A percentile compares a stretch with the other conserved stretches of the same genome.
These are phyloP conservation scores for Chiridota heheva DNA, from an alignment of 35 echinoderm and acorn worm species.

Conservation along the genomic window DNA sequence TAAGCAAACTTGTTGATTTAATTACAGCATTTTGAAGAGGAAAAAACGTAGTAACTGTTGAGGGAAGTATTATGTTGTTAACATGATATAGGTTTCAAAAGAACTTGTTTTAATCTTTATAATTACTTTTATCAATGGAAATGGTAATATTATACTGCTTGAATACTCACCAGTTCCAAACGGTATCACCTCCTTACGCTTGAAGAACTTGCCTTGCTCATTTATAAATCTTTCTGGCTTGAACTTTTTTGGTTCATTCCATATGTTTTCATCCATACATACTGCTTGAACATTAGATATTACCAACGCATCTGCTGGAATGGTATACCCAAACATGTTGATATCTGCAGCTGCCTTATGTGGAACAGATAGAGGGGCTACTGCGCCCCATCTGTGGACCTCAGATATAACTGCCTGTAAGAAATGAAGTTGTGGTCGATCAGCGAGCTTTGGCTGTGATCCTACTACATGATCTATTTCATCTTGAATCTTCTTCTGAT, in stretches of 20 bases:
- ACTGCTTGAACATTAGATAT: constrained; percentile 49
- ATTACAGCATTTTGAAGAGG: no score
- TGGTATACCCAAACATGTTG: constrained; percentile 17
- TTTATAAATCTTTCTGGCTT: constrained; percentile 78
- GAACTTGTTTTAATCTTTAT: no score
- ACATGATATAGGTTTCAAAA: no score
- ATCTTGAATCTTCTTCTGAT: constrained; percentile 53
- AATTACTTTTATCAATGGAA: no score
- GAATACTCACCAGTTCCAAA: constrained; percentile 25
- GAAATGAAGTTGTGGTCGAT: constrained; percentile 38
- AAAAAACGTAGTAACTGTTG: no score
- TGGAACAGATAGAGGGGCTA: constrained; percentile 39
- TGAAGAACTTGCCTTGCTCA: constrained; percentile 10
- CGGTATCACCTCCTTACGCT: background rate
- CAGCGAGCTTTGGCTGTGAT: constrained; percentile 12
- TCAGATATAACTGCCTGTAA: constrained; percentile 48
- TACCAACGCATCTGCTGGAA: constrained; percentile 48
- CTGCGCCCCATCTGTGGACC: constrained; percentile 57
- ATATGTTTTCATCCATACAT: constrained; percentile 21
- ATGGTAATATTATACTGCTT: no score
- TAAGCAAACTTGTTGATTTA: no score
- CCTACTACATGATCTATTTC: constrained; percentile 68
- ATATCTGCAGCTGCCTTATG: constrained; percentile 31
- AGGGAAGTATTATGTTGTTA: no score
- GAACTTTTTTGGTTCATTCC: constrained; percentile 45